Evolutionary conservation across 2,113 vertebrate genomes (phyloP), one percentile per base, ranked within the genome.

Genomic region (Anser brachyrhynchus): DNA sequence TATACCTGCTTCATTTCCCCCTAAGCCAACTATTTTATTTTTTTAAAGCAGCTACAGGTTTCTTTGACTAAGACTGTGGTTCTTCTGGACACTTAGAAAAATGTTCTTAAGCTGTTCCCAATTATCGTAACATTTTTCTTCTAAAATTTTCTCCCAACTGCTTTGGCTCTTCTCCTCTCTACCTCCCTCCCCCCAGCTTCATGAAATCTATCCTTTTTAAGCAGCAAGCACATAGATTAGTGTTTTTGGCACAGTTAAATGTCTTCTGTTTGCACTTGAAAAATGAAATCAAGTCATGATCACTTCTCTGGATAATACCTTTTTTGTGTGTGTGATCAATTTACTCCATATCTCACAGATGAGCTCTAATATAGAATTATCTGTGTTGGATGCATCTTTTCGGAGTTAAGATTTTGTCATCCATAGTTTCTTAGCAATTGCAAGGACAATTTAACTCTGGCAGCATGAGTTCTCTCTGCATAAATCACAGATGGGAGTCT

Each of bases 371-470:
- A 54, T 10, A 84, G 81, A 91, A 93, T 95, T 94, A 82, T 81
- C 84, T 75, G 73, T 87, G 94, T 58, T 93, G 93, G 84, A 84
- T 82, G 89, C 87, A 92, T 72, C 87, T 89, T 95, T 91, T 89
- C 62, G 31, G 77, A 89, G 81, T 69, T 93, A 84, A 79, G 81
- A 54, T 73, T 95, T 84, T 95, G 61, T 82, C 84, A 79, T 91
- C 39, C 43, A 13, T 61, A 58, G 93, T 89, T 89, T 93, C 90
- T 92, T 37, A 91, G 95, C 80, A 93, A 95, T 94, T 93, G 86
- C 87, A 92, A 95, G 94, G 91, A 67, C 87, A 89, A 93, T 97
- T 96, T 95, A 89, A 93, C 73, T 94, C 74, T 89, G 74, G 84
- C 91, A 95, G 93, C 71, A 21, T 79, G 77, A 87, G 62, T 44